phyloP scores from a whole-genome alignment of 2,888 invertebrate species.

The Trissonchulus latispiculum region DNA sequence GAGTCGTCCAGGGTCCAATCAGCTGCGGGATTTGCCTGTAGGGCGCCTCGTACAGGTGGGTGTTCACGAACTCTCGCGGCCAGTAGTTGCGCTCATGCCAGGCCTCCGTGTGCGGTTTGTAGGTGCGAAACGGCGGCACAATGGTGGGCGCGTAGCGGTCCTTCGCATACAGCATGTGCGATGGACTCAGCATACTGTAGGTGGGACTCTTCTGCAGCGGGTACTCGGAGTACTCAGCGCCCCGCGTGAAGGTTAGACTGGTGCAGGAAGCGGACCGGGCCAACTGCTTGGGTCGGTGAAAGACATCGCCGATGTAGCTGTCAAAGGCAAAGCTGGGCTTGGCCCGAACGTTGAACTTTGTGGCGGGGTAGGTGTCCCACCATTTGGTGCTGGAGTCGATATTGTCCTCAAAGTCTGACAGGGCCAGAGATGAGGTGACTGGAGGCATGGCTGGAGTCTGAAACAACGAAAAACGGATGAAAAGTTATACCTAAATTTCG shows the following conservation, averaged over 20 bases:
- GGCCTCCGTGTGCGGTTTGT: not conserved
- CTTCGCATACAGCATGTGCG: constrained; percentile 25
- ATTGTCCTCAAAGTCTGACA: constrained; percentile 32
- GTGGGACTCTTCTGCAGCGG: constrained; percentile 33
- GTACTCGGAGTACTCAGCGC: constrained; percentile 28
- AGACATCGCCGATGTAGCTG: constrained; percentile 34
- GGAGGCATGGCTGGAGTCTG: too few species aligned
- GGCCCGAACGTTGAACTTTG: constrained; percentile 8
- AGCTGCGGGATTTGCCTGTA: not conserved
- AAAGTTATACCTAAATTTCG: too few species aligned
- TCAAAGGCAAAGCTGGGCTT: constrained; percentile 29
- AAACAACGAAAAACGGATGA: too few species aligned
- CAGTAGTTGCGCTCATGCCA: not conserved
- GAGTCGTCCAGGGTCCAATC: not conserved
- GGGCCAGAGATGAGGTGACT: too few species aligned
- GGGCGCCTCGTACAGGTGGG: not conserved
- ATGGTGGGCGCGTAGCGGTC: not conserved
- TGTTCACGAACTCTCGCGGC: not conserved
- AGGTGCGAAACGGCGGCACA: not conserved
- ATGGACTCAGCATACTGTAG: constrained; percentile 39
- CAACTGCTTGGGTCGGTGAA: constrained; percentile 37
- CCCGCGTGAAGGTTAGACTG: constrained; percentile 39
- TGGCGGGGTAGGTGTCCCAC: constrained; percentile 30
- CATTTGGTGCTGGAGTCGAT: constrained; percentile 39
- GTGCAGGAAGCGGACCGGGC: constrained; percentile 39